Percentiles rank a stretch among this genome's conserved stretches.
Evolutionary conservation across 2,113 vertebrate genomes (phyloP).

Genomic region (Pangasianodon hypophthalmus): DNA sequence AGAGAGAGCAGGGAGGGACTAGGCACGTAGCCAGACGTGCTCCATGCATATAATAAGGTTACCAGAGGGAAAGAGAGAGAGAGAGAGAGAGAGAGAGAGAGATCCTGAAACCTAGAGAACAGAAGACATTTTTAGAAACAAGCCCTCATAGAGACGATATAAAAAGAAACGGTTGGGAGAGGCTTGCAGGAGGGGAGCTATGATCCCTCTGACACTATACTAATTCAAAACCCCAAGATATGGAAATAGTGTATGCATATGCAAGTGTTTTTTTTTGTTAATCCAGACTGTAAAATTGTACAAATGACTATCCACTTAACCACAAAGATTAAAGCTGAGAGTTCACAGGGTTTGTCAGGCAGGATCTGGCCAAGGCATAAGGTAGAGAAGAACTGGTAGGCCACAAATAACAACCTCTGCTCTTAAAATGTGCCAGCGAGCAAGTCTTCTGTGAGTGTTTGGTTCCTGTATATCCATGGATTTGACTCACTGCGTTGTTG

Average conservation of each 20-base stretch:
- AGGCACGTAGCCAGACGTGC: conserved; percentile 52
- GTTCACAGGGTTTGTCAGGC: not conserved
- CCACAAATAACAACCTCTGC: not conserved
- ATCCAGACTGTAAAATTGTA: not conserved
- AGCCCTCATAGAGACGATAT: conserved; percentile 22
- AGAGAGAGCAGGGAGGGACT: conserved; percentile 57
- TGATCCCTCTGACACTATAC: conserved; percentile 2
- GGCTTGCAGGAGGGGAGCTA: not conserved
- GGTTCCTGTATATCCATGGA: not conserved
- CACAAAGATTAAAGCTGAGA: not conserved
- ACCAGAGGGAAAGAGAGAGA: conserved; percentile 44
- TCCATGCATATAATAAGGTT: conserved; percentile 61
- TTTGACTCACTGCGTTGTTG: not conserved
- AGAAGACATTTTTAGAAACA: conserved; percentile 53
- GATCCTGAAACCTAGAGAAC: conserved; percentile 42
- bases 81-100: conserved; percentile 23
- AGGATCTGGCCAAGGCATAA: not conserved
- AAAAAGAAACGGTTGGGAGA: conserved; percentile 18
- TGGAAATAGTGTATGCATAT: not conserved
- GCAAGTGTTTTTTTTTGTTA: not conserved
- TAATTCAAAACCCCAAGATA: not conserved
- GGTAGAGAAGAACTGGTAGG: not conserved
- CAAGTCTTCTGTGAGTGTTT: not conserved
- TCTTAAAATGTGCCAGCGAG: not conserved
- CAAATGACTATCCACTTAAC: not conserved